Conservation (phyloP, 2,888 invertebrate genomes). For the Lycocerus yunnanus region DNA sequence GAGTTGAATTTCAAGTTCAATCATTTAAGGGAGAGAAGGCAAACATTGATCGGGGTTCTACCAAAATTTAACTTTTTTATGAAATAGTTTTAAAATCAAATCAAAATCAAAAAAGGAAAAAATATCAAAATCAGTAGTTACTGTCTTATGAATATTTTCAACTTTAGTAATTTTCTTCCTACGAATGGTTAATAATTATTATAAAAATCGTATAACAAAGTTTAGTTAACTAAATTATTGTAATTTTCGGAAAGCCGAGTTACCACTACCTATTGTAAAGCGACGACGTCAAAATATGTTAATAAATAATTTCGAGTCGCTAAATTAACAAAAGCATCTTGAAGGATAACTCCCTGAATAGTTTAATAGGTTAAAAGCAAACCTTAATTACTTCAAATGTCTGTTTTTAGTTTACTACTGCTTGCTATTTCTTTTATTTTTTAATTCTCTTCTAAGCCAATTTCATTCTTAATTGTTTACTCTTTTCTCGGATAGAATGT, state of each 20-base stretch:
- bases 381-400: not conserved
- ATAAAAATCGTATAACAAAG: no score
- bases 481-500: not conserved
- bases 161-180: no score
- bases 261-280: not conserved
- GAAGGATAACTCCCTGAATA: not conserved
- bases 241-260: not conserved
- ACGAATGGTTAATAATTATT: no score
- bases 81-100: not conserved
- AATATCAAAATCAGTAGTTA: no score
- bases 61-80: not conserved
- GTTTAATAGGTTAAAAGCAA: not conserved
- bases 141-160: no score
- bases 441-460: not conserved
- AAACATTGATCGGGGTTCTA: not conserved
- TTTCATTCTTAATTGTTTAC: not conserved
- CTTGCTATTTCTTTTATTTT: not conserved
- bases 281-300: not conserved
- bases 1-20: not conserved
- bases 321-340: not conserved
- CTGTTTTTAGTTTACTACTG: not conserved
- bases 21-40: not conserved
- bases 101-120: no score
- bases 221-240: not conserved
- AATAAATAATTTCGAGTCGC: not conserved